Percentiles rank a stretch among this genome's conserved stretches.
Evolutionary conservation across 2,888 invertebrate species (phyloP).

Genomic region (Abrostola triplasia): DNA sequence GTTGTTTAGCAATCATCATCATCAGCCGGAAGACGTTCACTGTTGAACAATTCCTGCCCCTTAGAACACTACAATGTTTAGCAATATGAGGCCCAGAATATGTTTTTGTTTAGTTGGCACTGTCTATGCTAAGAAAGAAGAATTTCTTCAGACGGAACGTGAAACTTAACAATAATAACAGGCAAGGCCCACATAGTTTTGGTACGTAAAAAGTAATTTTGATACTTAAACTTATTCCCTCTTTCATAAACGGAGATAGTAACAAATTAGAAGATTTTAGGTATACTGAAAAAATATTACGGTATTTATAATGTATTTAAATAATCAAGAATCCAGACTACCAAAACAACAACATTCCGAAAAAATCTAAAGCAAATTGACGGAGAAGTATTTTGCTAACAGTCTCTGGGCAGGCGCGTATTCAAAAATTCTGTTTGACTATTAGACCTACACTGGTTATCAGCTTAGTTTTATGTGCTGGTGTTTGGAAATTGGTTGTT

Average conservation of each 20-base stretch:
- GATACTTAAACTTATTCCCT: too few species aligned
- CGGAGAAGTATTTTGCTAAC: constrained; percentile 28
- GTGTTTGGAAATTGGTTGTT: too few species aligned
- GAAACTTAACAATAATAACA: too few species aligned
- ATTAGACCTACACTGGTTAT: too few species aligned
- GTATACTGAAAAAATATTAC: background rate
- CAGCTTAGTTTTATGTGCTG: too few species aligned
- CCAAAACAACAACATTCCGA: too few species aligned
- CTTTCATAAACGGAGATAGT: too few species aligned
- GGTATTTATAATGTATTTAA: background rate
- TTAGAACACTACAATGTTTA: too few species aligned
- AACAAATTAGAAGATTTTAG: background rate
- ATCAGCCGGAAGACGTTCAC: too few species aligned
- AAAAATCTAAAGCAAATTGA: background rate
- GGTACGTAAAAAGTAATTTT: background rate
- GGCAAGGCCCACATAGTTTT: background rate
- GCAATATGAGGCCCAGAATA: background rate
- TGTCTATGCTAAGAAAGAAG: background rate
- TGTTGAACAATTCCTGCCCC: too few species aligned
- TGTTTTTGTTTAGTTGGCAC: background rate
- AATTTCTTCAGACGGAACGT: background rate
- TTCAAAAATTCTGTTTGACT: background rate
- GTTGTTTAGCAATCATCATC: too few species aligned
- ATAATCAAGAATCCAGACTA: too few species aligned
- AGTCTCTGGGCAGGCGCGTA: constrained; percentile 24